Evolutionary conservation across 2,797 vertebrate species (phyloP), one percentile per base, ranked within the genome.

Genomic region (Botia almorhae): DNA sequence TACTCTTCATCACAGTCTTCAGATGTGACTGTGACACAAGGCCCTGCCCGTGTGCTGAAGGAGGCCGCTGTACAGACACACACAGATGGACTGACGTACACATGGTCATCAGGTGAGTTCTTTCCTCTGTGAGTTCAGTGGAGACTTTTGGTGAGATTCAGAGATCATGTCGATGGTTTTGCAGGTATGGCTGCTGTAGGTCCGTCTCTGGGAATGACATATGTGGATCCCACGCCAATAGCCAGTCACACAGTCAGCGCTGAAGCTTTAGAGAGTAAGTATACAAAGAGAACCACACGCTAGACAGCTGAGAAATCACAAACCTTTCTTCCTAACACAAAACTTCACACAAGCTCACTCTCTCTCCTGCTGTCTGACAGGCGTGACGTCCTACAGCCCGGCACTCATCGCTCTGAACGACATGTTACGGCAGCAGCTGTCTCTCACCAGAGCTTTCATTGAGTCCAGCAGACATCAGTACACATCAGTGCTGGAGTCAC

Each of bases 351-450:
- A n/a, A 1, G 11, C n/a, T 56, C 43, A 58, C 23, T 58, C 17
- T 69, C 29, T 46, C 14, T 14, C 26, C n/a, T 71, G 4, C 2
- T 68, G 17, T 21, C 63, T 64, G 8, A 50, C 89, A 98, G 97
- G 93, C 61, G 80, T 96, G 87, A 93, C 92, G 0, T 68, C 88
- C 0, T 93, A 94, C 81, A 95, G 90, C 76, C 96, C 96, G 0
- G 89, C 94, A 0, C 81, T 60, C 1, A 86, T 93, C 0, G 88
- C 83, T 0, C 84, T 98, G 7, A 94, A 95, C 0, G 79, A 96
- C 76, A 82, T 96, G 91, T 88, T 97, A 81, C 95, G 93, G 70
- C 95, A 97, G 89, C 96, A 97, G 76, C 77, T 99, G 51, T 64
- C 87, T 73, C 86, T 96, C 81, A 96, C 92, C 0, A 92, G 83